Percentiles rank a stretch among this genome's conserved stretches.
These are phyloP conservation scores for human (Homo sapiens) DNA, from an alignment of 2,113 vertebrate species.

Conservation along the genomic window GRCh38 chr1:107599501-107600000, in stretches of 20 bases:
- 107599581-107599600: conserved; percentile 69
- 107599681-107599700: background rate
- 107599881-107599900: background rate
- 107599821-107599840: background rate
- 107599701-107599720: background rate
- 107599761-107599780: conserved; percentile 18
- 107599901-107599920: background rate
- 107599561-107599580: conserved; percentile 76
- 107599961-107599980: background rate
- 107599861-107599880: background rate
- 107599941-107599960: background rate
- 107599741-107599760: background rate
- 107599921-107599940: background rate
- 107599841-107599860: background rate
- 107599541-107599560: conserved; percentile 63
- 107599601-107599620: conserved; percentile 64
- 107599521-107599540: conserved; percentile 56
- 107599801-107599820: background rate
- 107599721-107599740: conserved; percentile 2
- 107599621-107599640: conserved; percentile 61
- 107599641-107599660: conserved; percentile 27
- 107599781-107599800: background rate
- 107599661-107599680: background rate
- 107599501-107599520: conserved; percentile 54
- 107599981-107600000: background rate